phyloP scores from a whole-genome alignment of 2,888 invertebrate species.

The Subacronicta megacephala region DNA sequence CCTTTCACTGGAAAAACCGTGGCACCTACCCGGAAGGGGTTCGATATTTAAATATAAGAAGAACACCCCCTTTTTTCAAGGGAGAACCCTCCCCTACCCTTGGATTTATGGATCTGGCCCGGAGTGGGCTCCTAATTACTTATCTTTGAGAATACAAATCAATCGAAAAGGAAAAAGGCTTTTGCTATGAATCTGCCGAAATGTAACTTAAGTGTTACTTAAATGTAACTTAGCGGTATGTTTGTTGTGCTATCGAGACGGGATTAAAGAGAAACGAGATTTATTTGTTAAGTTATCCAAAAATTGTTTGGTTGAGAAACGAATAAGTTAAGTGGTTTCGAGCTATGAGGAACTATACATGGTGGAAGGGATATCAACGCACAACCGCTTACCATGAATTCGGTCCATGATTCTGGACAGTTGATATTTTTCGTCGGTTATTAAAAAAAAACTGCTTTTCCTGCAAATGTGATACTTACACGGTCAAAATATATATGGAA shows the following conservation, averaged over 20 bases:
- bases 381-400: too few species aligned
- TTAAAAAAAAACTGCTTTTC: too few species aligned
- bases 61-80: slow-evolving; percentile 88
- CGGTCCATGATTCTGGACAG: too few species aligned
- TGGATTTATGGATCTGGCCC: slow-evolving; percentile 89
- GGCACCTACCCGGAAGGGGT: slow-evolving; percentile 90
- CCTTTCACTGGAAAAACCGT: slow-evolving; percentile 90
- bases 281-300: slow-evolving; percentile 33
- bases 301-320: slow-evolving; percentile 26
- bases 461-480: too few species aligned
- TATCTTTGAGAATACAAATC: slow-evolving; percentile 89
- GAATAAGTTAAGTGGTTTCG: slow-evolving; percentile 17
- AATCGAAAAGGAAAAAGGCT: slow-evolving; percentile 76
- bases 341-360: too few species aligned
- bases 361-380: too few species aligned
- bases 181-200: slow-evolving; percentile 49
- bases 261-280: slow-evolving; percentile 20
- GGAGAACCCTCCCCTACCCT: slow-evolving; percentile 69
- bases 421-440: too few species aligned
- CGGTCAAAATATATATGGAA: too few species aligned
- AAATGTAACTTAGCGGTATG: slow-evolving; percentile 42
- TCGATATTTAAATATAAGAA: slow-evolving; percentile 90
- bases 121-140: slow-evolving; percentile 87
- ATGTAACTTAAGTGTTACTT: slow-evolving; percentile 42
- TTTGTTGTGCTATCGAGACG: slow-evolving; percentile 42